These are phyloP conservation scores for Hylaeus anthracinus DNA, from an alignment of 1,140 invertebrate species.

Conservation along the genomic window DNA sequence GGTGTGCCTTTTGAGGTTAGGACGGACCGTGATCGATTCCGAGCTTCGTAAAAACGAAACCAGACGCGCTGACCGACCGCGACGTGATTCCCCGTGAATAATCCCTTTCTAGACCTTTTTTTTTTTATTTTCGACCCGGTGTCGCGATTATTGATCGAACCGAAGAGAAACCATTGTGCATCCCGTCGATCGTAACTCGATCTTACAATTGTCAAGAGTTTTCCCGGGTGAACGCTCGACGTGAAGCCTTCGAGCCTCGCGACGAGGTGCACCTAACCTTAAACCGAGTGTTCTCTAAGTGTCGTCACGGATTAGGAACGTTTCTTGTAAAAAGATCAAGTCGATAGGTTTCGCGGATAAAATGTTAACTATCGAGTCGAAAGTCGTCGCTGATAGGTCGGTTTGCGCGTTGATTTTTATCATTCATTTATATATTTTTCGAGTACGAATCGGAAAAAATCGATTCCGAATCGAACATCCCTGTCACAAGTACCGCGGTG, in stretches of 20 bases:
- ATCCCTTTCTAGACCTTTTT: background rate
- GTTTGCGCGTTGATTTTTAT: too few relatives aligned
- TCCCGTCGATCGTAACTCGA: background rate
- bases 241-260: too few relatives aligned
- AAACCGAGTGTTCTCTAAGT: background rate
- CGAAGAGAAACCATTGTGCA: background rate
- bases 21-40: constrained; percentile 58
- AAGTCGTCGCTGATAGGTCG: too few relatives aligned
- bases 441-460: too few relatives aligned
- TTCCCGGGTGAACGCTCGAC: constrained; percentile 7
- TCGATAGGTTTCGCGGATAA: too few relatives aligned
- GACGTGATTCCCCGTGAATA: background rate
- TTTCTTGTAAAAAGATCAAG: too few relatives aligned
- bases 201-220: background rate
- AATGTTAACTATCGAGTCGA: too few relatives aligned
- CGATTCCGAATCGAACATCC: too few relatives aligned
- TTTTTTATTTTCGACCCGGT: background rate
- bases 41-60: constrained; percentile 7
- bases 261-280: constrained; percentile 13
- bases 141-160: background rate
- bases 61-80: background rate
- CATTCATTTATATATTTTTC: too few relatives aligned
- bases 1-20: constrained; percentile 67
- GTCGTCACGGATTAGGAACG: too few relatives aligned
- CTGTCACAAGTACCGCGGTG: too few relatives aligned